Conservation (phyloP, 2,797 vertebrate genomes). For the Knipowitschia caucasica region DNA sequence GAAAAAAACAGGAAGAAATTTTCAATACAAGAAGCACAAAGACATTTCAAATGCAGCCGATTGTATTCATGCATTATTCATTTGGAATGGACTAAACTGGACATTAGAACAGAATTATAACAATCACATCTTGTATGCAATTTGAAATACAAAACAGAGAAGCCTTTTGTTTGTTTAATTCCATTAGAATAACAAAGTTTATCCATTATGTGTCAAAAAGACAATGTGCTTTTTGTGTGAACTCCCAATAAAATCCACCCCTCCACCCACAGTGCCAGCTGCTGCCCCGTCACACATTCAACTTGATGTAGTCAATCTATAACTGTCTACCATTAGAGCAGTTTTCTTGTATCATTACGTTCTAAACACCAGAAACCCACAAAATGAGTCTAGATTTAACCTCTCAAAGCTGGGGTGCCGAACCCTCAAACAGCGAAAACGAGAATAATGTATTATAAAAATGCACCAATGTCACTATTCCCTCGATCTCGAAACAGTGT, state of each 20-base stretch:
- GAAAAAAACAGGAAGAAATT: constrained; percentile 1
- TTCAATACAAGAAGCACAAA: not conserved
- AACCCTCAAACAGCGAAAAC: no score
- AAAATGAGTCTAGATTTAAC: no score
- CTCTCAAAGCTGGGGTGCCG: no score
- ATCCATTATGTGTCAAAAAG: constrained; percentile 53
- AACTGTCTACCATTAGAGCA: not conserved
- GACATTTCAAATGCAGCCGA: not conserved
- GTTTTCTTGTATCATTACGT: not conserved
- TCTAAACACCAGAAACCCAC: no score
- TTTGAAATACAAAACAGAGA: not conserved
- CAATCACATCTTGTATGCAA: not conserved
- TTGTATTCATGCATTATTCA: no score
- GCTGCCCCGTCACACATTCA: constrained; percentile 51
- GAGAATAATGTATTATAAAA: not conserved
- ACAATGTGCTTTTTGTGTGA: constrained; percentile 27
- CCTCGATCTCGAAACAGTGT: no score
- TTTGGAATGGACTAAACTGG: no score
- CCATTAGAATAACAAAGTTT: constrained; percentile 6
- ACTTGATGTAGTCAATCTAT: not conserved
- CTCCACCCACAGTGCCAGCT: constrained; percentile 55
- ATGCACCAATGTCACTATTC: no score
- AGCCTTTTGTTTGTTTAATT: not conserved
- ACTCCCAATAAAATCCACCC: constrained; percentile 22
- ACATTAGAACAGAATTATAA: no score